A percentile compares a stretch with the other conserved stretches of the same genome.
Evolutionary conservation across 2,113 vertebrate genomes (phyloP).

Genomic region (Labrus mixtus): DNA sequence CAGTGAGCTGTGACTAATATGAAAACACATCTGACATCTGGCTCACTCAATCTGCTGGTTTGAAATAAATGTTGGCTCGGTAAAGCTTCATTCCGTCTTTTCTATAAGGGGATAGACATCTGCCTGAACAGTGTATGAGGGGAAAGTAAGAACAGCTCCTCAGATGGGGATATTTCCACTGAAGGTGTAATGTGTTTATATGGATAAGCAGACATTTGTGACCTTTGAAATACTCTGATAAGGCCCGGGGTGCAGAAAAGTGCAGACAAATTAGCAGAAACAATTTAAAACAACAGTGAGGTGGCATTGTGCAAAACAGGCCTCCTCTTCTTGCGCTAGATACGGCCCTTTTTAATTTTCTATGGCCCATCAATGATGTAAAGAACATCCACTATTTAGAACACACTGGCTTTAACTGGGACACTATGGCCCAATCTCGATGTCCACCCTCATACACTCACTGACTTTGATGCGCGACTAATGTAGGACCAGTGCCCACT

Average conservation of each 20-base stretch:
- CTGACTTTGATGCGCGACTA: no score
- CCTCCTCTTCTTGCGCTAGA: no score
- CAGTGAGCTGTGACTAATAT: slow-evolving; percentile 75
- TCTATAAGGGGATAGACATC: slow-evolving; percentile 44
- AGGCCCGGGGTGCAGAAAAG: background rate
- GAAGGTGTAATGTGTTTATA: background rate
- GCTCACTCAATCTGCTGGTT: slow-evolving; percentile 58
- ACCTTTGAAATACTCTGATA: background rate
- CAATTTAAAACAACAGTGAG: background rate
- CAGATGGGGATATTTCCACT: slow-evolving; percentile 27
- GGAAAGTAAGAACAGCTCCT: slow-evolving; percentile 4
- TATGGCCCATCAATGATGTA: no score
- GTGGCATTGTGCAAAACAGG: background rate
- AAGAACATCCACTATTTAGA: no score
- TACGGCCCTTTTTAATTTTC: no score
- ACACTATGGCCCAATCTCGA: no score
- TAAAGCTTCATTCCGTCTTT: slow-evolving; percentile 49
- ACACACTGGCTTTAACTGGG: no score
- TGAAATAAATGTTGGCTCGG: slow-evolving; percentile 52
- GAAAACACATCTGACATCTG: slow-evolving; percentile 73
- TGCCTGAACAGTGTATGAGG: slow-evolving; percentile 15
- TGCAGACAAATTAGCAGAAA: background rate
- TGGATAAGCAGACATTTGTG: background rate
- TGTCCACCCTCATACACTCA: no score
- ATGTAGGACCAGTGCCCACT: no score